Conservation (phyloP, 1,140 invertebrate genomes). For the Drosophila pachea region DNA sequence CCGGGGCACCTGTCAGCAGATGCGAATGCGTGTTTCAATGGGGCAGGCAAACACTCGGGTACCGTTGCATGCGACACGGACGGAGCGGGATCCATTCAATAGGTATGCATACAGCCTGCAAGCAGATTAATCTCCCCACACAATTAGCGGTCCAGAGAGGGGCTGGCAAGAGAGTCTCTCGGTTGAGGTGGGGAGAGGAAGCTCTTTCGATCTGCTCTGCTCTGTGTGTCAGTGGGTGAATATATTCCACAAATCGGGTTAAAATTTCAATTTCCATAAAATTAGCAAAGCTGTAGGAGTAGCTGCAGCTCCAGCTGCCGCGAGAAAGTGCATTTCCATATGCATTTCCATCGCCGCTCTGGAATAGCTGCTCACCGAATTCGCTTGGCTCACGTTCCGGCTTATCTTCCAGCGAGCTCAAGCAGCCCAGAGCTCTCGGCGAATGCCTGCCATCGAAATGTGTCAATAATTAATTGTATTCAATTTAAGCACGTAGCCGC, state of each 20-base stretch:
- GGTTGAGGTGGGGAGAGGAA: neutral
- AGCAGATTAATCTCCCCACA: slow-evolving; percentile 44
- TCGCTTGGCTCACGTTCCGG: slow-evolving; percentile 55
- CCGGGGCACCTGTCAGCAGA: slow-evolving; percentile 57
- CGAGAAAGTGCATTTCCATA: slow-evolving; percentile 72
- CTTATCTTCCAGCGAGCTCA: slow-evolving; percentile 33
- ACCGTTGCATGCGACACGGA: slow-evolving; percentile 41
- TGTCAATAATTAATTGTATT: slow-evolving; percentile 78
- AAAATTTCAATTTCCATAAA: slow-evolving; percentile 54
- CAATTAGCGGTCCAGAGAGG: slow-evolving; percentile 22
- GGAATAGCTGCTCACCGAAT: slow-evolving; percentile 21
- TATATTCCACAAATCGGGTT: slow-evolving; percentile 56
- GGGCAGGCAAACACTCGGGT: slow-evolving; percentile 30
- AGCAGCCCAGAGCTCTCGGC: slow-evolving; percentile 16
- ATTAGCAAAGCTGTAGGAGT: slow-evolving; percentile 31
- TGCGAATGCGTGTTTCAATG: slow-evolving; percentile 35
- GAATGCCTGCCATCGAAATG: slow-evolving; percentile 56
- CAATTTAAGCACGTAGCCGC: slow-evolving; percentile 62
- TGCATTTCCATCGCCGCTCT: slow-evolving; percentile 36
- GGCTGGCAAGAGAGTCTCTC: neutral
- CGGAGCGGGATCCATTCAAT: slow-evolving; percentile 1
- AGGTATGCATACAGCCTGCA: slow-evolving; percentile 6
- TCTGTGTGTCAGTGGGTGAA: slow-evolving; percentile 26
- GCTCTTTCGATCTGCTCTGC: neutral
- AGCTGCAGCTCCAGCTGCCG: slow-evolving; percentile 5